A percentile compares a stretch with the other conserved stretches of the same genome.
Conservation (phyloP, 2,797 vertebrate genomes). For the Selene dorsalis region DNA sequence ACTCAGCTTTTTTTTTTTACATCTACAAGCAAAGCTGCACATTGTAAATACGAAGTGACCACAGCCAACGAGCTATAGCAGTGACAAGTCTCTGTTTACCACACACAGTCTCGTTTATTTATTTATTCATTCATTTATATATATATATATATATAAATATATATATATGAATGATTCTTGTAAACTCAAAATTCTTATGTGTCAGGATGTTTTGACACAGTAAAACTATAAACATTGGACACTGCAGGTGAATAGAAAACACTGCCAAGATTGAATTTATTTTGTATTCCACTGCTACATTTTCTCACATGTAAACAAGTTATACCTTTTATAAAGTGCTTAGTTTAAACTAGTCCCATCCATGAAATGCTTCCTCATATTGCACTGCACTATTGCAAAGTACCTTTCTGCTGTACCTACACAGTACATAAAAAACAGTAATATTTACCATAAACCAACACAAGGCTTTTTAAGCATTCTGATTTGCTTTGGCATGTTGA, state of each 20-base stretch:
- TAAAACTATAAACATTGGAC: constrained; percentile 36
- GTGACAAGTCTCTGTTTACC: constrained; percentile 2
- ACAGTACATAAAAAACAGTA: neutral
- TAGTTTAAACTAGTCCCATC: constrained; percentile 38
- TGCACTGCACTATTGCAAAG: constrained; percentile 10
- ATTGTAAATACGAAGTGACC: constrained; percentile 44
- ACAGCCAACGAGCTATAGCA: neutral
- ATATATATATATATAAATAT: no score
- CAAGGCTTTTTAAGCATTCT: constrained; percentile 12
- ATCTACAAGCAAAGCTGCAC: constrained; percentile 16
- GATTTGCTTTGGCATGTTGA: constrained; percentile 30
- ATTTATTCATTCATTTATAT: no score
- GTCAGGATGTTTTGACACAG: constrained; percentile 32
- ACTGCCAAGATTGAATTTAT: constrained; percentile 30
- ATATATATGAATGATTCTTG: no score
- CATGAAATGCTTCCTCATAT: constrained; percentile 14
- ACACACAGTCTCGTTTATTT: constrained; percentile 32
- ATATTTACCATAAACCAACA: constrained; percentile 14
- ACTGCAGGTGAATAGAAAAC: constrained; percentile 51
- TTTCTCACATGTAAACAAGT: constrained; percentile 63
- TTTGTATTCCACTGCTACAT: no score
- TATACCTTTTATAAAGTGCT: constrained; percentile 75
- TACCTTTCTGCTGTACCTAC: neutral
- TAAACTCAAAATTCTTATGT: constrained; percentile 13
- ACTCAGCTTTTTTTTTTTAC: neutral